phyloP scores from a whole-genome alignment of 53 echinoderm and acorn worm genomes.

The Paracentrotus lividus region DNA sequence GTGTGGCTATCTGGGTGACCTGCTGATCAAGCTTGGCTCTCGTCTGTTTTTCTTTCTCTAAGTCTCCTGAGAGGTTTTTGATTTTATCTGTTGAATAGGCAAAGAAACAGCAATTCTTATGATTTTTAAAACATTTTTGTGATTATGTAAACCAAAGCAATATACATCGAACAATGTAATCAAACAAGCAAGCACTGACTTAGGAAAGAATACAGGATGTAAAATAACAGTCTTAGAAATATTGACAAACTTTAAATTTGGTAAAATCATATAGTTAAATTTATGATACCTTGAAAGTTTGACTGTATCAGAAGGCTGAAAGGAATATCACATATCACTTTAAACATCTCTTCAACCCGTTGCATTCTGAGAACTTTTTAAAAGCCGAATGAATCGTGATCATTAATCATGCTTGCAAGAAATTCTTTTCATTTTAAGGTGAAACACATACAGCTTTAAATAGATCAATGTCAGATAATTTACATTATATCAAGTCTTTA shows the following conservation, averaged over 20 bases:
- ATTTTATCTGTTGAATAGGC: conserved; percentile 20
- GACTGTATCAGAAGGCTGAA: background rate
- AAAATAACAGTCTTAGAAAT: background rate
- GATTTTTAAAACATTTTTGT: too few relatives aligned
- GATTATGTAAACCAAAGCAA: too few relatives aligned
- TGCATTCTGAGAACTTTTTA: too few relatives aligned
- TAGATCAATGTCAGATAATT: too few relatives aligned
- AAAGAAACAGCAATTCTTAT: background rate
- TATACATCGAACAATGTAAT: too few relatives aligned
- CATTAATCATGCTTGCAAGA: too few relatives aligned
- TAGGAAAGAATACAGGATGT: background rate
- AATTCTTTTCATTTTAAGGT: too few relatives aligned
- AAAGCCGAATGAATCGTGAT: too few relatives aligned
- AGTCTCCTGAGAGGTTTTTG: conserved; percentile 24
- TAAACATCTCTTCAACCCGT: too few relatives aligned
- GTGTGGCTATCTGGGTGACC: background rate
- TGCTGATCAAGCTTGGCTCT: conserved; percentile 40
- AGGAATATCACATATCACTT: background rate
- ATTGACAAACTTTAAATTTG: background rate
- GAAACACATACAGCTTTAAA: too few relatives aligned
- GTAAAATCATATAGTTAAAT: background rate
- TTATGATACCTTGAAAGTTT: background rate
- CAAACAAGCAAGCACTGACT: too few relatives aligned
- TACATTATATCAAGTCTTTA: too few relatives aligned
- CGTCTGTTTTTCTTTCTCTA: conserved; percentile 35